These are phyloP conservation scores for Phytoseiulus persimilis DNA, from an alignment of 2,888 invertebrate genomes.

Conservation along the genomic window DNA sequence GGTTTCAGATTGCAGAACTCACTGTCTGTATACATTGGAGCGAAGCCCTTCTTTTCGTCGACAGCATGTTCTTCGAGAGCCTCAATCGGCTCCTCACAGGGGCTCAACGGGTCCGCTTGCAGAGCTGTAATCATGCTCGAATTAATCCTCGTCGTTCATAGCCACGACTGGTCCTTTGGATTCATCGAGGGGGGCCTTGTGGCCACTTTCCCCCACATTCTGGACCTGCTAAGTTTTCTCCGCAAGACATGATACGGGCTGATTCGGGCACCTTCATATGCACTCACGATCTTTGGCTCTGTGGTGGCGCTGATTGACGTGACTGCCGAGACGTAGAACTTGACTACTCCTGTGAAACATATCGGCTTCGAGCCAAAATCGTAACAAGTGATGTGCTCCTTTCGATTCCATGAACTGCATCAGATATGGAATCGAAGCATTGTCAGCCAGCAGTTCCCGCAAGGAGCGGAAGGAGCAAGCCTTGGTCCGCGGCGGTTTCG, in stretches of 20 bases:
- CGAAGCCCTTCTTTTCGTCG: background rate
- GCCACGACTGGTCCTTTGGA: background rate
- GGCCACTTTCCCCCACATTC: no score
- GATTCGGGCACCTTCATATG: no score
- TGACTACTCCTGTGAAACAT: constrained; percentile 49
- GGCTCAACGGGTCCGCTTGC: constrained; percentile 16
- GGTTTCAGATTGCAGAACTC: no score
- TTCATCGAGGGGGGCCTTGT: no score
- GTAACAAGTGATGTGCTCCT: constrained; percentile 51
- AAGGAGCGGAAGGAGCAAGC: constrained; percentile 63
- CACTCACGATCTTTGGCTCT: constrained; percentile 21
- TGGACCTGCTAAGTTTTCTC: no score
- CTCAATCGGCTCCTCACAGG: constrained; percentile 6
- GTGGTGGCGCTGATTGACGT: background rate
- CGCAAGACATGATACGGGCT: no score
- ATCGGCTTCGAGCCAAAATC: constrained; percentile 54
- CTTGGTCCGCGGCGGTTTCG: constrained; percentile 43
- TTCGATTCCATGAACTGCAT: constrained; percentile 75
- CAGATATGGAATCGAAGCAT: constrained; percentile 71
- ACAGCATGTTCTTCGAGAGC: background rate
- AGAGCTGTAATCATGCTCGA: background rate
- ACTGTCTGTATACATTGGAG: constrained; percentile 19
- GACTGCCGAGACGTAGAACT: constrained; percentile 41
- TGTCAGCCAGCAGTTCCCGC: constrained; percentile 66
- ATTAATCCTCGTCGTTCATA: background rate